Conservation (phyloP, 2,113 vertebrate species). For the Catharus minimus region DNA sequence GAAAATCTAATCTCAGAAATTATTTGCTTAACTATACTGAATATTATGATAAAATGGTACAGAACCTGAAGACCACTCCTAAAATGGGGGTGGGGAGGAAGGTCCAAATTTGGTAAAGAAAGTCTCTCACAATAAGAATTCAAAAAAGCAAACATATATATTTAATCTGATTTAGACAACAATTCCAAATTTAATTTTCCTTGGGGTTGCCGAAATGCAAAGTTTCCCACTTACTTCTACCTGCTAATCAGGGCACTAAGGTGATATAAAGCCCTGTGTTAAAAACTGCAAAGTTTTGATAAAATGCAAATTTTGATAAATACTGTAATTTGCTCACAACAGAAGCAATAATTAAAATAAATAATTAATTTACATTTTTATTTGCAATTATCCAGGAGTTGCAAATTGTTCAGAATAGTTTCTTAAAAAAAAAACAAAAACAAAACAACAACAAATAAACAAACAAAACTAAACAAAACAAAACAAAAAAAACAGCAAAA, state of each 20-base stretch:
- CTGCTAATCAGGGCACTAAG: neutral
- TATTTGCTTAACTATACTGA: neutral
- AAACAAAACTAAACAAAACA: no score
- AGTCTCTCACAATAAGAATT: neutral
- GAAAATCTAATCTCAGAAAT: neutral
- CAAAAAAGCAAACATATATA: neutral
- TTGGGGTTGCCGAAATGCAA: neutral
- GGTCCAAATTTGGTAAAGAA: neutral
- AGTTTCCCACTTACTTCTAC: neutral
- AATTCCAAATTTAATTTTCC: neutral
- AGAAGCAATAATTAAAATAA: no score
- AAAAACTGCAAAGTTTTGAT: neutral
- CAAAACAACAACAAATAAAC: no score
- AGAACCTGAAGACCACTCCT: neutral
- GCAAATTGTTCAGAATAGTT: neutral
- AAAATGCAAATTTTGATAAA: neutral
- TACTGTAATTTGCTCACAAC: neutral
- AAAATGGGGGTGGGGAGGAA: accelerated
- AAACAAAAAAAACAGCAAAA: neutral
- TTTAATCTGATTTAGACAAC: neutral
- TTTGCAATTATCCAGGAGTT: neutral
- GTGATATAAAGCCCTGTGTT: neutral
- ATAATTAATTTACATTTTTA: neutral
- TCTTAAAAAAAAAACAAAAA: neutral
- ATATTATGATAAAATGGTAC: neutral